Conservation (phyloP, 2,113 vertebrate genomes). For the Nothobranchius kuhntae region DNA sequence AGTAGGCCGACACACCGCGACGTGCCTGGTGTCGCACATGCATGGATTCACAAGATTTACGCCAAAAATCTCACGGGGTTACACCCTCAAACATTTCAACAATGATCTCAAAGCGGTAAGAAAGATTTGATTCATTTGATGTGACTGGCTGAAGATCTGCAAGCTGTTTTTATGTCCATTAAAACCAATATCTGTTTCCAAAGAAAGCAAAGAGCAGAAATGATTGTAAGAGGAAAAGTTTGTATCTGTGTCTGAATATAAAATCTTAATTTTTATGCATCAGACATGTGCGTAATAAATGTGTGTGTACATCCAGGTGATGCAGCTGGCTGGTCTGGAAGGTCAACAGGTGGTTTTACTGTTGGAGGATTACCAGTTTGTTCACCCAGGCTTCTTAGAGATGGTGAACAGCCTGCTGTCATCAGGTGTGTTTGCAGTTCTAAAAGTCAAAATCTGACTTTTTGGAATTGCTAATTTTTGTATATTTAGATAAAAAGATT, state of each 20-base stretch:
- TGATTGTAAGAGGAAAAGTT: not conserved
- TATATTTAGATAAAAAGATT: too few species aligned
- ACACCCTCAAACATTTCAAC: slow-evolving; percentile 92
- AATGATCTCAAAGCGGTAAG: slow-evolving; percentile 90
- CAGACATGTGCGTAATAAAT: not conserved
- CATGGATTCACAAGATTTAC: slow-evolving; percentile 87
- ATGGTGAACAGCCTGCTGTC: slow-evolving; percentile 97
- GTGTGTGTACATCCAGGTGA: slow-evolving; percentile 79
- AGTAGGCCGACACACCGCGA: slow-evolving; percentile 89
- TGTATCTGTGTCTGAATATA: not conserved
- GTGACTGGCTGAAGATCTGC: not conserved
- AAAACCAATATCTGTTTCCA: not conserved
- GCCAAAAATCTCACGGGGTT: slow-evolving; percentile 91
- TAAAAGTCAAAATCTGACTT: not conserved
- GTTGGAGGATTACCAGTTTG: slow-evolving; percentile 94
- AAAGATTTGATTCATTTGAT: not conserved
- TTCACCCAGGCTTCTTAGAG: slow-evolving; percentile 90
- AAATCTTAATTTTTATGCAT: not conserved
- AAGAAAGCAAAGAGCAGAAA: not conserved
- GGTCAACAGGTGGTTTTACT: slow-evolving; percentile 91
- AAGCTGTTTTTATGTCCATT: not conserved
- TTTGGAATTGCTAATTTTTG: not conserved
- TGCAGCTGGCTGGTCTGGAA: slow-evolving; percentile 91
- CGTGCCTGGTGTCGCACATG: slow-evolving; percentile 92
- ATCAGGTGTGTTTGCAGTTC: slow-evolving; percentile 80